Percentiles rank a stretch among this genome's conserved stretches.
Evolutionary conservation across 1,140 invertebrate species (phyloP).

Genomic region (Trachymyrmex septentrionalis): DNA sequence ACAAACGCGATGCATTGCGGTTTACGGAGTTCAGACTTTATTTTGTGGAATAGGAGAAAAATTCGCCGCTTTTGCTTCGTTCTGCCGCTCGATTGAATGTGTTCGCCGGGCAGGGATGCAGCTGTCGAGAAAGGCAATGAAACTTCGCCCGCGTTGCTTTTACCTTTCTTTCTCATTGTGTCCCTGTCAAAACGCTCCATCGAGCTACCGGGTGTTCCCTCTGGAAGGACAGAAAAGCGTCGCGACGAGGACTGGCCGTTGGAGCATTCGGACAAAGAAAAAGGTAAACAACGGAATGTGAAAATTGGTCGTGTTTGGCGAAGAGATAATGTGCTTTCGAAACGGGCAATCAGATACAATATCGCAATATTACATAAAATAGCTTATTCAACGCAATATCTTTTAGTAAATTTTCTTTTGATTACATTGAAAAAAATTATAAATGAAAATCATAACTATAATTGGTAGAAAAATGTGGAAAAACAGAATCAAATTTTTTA

Average conservation of each 20-base stretch:
- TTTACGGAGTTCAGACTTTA: conserved; percentile 21
- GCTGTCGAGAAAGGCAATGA: conserved; percentile 74
- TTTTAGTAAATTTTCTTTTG: not conserved
- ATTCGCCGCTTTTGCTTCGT: conserved; percentile 29
- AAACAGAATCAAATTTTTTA: not conserved
- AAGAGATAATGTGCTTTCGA: not conserved
- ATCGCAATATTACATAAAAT: not conserved
- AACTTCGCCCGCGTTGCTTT: conserved; percentile 67
- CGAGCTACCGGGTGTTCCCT: conserved; percentile 41
- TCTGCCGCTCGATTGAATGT: conserved; percentile 68
- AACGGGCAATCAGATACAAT: not conserved
- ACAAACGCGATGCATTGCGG: not conserved
- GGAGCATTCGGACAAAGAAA: not conserved
- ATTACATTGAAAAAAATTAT: not conserved
- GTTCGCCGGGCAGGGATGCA: conserved; percentile 58
- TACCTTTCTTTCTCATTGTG: conserved; percentile 75
- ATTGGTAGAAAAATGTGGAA: not conserved
- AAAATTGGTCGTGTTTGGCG: conserved; percentile 8
- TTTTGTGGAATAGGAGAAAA: conserved; percentile 32
- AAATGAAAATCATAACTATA: not conserved
- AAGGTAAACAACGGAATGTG: conserved; percentile 3
- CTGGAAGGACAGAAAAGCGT: conserved; percentile 51
- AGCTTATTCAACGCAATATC: not conserved
- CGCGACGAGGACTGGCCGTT: not conserved
- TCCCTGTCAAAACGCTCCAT: conserved; percentile 67